phyloP scores from a whole-genome alignment of 2,797 vertebrate species.

The Mallotus villosus region DNA sequence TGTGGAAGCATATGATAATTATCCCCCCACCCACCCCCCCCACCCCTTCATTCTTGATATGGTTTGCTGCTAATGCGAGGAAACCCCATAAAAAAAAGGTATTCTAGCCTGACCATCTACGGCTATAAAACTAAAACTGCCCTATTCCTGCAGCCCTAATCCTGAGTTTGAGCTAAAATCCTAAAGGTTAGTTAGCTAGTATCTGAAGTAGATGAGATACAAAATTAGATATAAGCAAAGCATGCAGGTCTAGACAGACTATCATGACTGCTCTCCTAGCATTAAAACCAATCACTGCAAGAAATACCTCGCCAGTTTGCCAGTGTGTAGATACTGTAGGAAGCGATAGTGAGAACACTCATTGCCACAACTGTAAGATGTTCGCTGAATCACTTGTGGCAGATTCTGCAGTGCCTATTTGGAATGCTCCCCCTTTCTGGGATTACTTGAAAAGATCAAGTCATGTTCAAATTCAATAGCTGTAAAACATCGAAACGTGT shows the following conservation, averaged over 20 bases:
- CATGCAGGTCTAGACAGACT: slow-evolving; percentile 91
- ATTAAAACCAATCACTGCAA: slow-evolving; percentile 96
- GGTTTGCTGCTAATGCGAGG: slow-evolving; percentile 42
- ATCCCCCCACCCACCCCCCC: background rate
- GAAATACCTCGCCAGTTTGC: slow-evolving; percentile 97
- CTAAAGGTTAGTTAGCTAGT: slow-evolving; percentile 78
- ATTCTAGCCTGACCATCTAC: slow-evolving; percentile 16
- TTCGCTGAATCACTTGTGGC: slow-evolving; percentile 92
- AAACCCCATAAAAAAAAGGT: slow-evolving; percentile 20
- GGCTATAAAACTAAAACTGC: slow-evolving; percentile 56
- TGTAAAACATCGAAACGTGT: slow-evolving; percentile 96
- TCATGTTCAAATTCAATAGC: slow-evolving; percentile 94
- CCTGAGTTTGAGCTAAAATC: slow-evolving; percentile 74
- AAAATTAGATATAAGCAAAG: slow-evolving; percentile 84
- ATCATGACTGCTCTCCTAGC: slow-evolving; percentile 86
- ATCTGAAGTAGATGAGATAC: slow-evolving; percentile 30
- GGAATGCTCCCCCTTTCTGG: slow-evolving; percentile 94
- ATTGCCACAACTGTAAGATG: slow-evolving; percentile 93
- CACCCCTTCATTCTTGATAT: slow-evolving; percentile 30
- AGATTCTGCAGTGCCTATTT: slow-evolving; percentile 94
- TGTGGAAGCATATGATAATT: slow-evolving; percentile 63
- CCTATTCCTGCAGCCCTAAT: slow-evolving; percentile 68
- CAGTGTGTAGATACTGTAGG: slow-evolving; percentile 90
- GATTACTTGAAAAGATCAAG: slow-evolving; percentile 96
- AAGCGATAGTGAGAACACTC: slow-evolving; percentile 93